These are phyloP conservation scores for Meleagris gallopavo DNA, from an alignment of 2,113 vertebrate genomes.

Conservation along the genomic window DNA sequence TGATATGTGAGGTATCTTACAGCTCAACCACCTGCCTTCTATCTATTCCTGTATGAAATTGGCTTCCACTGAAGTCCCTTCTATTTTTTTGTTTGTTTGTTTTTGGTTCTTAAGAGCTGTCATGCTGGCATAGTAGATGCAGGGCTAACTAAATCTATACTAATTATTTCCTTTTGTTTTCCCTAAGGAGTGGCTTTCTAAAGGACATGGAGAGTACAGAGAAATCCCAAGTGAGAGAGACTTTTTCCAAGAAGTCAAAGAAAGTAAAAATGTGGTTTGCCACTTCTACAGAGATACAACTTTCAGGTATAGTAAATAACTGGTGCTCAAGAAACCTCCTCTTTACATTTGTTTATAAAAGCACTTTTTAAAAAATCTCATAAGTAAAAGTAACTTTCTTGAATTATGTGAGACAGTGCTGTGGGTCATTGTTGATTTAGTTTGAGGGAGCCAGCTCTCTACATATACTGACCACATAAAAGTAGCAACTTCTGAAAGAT, in stretches of 20 bases:
- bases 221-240: slow-evolving; percentile 96
- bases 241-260: slow-evolving; percentile 96
- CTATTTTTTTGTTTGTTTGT: background rate
- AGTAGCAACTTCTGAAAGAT: background rate
- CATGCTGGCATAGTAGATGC: background rate
- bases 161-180: slow-evolving; percentile 55
- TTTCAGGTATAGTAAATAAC: slow-evolving; percentile 84
- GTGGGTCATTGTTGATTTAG: background rate
- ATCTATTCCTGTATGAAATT: background rate
- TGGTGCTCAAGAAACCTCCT: background rate
- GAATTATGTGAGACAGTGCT: background rate
- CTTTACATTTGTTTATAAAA: background rate
- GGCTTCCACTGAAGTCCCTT: background rate
- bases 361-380: background rate
- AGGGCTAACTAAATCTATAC: background rate
- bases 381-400: background rate
- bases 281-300: slow-evolving; percentile 97
- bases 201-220: slow-evolving; percentile 95
- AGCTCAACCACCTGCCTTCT: background rate
- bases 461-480: background rate
- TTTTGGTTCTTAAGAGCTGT: background rate
- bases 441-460: background rate
- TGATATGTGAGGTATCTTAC: background rate
- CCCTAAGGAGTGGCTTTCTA: slow-evolving; percentile 93
- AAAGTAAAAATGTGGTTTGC: slow-evolving; percentile 95